A percentile compares a stretch with the other conserved stretches of the same genome.
Evolutionary conservation across 1,140 invertebrate genomes (phyloP).

Genomic region (Thaumatotibia leucotreta): DNA sequence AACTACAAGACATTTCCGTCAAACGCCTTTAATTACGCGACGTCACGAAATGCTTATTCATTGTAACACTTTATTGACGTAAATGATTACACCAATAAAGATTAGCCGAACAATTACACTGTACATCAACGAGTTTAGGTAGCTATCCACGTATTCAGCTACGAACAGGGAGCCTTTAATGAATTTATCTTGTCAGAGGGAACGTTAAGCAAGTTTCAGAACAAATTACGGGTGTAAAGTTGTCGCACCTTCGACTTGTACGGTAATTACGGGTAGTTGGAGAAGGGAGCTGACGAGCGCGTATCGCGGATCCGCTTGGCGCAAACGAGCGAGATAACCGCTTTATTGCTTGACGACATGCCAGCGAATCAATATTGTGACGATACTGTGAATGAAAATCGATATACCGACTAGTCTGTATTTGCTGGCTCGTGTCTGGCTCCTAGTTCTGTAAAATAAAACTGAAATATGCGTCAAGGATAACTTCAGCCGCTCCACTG

Average conservation of each 20-base stretch:
- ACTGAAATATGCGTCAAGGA: constrained; percentile 38
- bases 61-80: constrained; percentile 10
- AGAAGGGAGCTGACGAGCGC: constrained; percentile 9
- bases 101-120: background rate
- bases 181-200: constrained; percentile 71
- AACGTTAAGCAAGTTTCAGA: constrained; percentile 71
- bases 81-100: constrained; percentile 10
- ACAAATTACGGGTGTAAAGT: constrained; percentile 67
- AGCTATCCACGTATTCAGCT: constrained; percentile 34
- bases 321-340: constrained; percentile 63
- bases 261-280: constrained; percentile 58
- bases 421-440: constrained; percentile 14
- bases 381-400: constrained; percentile 28
- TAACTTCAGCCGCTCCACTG: constrained; percentile 40
- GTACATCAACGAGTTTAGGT: constrained; percentile 15
- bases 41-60: background rate
- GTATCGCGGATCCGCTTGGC: constrained; percentile 47
- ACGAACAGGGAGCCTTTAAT: constrained; percentile 45
- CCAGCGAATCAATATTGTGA: constrained; percentile 53
- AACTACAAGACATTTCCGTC: background rate
- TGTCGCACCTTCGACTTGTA: constrained; percentile 56
- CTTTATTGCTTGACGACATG: constrained; percentile 62
- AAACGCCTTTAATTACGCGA: background rate
- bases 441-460: constrained; percentile 56
- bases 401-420: constrained; percentile 22